Percentiles rank a stretch among this genome's conserved stretches.
phyloP scores from a whole-genome alignment of 2,888 invertebrate genomes.

The Drosophila diplacantha region DNA sequence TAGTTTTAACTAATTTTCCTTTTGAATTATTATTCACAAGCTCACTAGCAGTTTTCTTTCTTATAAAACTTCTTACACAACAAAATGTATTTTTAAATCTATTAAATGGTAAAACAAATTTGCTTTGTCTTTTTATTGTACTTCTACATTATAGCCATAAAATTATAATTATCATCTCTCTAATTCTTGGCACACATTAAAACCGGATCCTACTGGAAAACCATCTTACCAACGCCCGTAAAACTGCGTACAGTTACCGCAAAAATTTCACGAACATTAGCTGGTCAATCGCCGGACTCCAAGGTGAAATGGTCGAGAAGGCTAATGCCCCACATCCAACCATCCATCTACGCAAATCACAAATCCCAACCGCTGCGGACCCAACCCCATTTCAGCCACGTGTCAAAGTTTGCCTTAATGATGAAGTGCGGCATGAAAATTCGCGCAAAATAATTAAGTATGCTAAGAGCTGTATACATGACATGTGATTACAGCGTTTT shows the following conservation, averaged over 20 bases:
- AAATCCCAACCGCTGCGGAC: slow-evolving; percentile 8
- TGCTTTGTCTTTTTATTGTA: neutral
- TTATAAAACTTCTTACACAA: neutral
- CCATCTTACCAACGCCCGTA: neutral
- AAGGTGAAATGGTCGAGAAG: slow-evolving; percentile 45
- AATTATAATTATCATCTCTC: neutral
- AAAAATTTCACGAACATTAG: slow-evolving; percentile 14
- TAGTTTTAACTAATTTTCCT: accelerated
- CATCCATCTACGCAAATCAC: slow-evolving; percentile 7
- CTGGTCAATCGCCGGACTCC: slow-evolving; percentile 22
- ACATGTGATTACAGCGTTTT: slow-evolving; percentile 47
- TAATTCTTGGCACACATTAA: neutral
- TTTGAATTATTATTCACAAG: neutral
- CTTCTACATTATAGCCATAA: neutral
- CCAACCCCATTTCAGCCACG: slow-evolving; percentile 44
- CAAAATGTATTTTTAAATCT: neutral
- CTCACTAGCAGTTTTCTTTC: neutral
- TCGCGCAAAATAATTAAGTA: slow-evolving; percentile 48
- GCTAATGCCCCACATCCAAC: slow-evolving; percentile 40
- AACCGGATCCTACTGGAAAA: slow-evolving; percentile 1
- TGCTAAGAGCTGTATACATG: slow-evolving; percentile 40
- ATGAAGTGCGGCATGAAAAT: slow-evolving; percentile 29
- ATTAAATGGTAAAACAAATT: neutral
- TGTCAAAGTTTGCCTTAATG: slow-evolving; percentile 52
- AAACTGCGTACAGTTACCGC: slow-evolving; percentile 43